These are phyloP conservation scores for Lophura nycthemera DNA, from an alignment of 2,113 vertebrate genomes.

Conservation along the genomic window DNA sequence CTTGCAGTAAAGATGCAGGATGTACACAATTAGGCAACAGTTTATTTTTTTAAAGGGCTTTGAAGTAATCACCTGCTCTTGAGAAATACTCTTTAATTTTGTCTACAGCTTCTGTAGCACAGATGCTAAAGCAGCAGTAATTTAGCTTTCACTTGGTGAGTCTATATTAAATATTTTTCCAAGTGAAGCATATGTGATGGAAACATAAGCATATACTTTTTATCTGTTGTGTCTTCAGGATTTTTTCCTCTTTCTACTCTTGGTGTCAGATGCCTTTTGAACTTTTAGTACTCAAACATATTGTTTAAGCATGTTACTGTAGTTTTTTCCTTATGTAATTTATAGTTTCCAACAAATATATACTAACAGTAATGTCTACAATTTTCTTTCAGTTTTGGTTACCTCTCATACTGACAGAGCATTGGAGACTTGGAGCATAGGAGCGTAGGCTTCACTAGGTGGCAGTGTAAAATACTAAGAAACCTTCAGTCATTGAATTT, in stretches of 20 bases:
- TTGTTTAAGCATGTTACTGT: neutral
- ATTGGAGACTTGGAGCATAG: neutral
- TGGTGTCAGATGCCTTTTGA: neutral
- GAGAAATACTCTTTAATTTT: neutral
- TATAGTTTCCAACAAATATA: neutral
- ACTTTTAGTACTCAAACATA: neutral
- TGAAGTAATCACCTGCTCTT: neutral
- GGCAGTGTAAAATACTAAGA: slow-evolving; percentile 72
- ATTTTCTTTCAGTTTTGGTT: neutral
- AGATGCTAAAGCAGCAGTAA: neutral
- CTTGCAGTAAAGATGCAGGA: neutral
- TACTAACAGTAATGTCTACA: neutral
- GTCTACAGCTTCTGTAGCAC: neutral
- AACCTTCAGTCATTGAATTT: neutral
- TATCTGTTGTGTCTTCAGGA: neutral
- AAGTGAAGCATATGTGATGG: neutral
- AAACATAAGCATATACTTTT: too few species aligned
- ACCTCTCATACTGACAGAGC: neutral
- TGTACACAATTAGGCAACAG: neutral
- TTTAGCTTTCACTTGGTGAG: neutral
- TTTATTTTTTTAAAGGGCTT: neutral
- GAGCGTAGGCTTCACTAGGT: slow-evolving; percentile 71
- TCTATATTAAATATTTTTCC: neutral
- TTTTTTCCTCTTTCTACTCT: neutral
- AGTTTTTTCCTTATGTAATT: neutral